Conservation (phyloP, 92 coral and sea anemone species). For the Metridium senile region DNA sequence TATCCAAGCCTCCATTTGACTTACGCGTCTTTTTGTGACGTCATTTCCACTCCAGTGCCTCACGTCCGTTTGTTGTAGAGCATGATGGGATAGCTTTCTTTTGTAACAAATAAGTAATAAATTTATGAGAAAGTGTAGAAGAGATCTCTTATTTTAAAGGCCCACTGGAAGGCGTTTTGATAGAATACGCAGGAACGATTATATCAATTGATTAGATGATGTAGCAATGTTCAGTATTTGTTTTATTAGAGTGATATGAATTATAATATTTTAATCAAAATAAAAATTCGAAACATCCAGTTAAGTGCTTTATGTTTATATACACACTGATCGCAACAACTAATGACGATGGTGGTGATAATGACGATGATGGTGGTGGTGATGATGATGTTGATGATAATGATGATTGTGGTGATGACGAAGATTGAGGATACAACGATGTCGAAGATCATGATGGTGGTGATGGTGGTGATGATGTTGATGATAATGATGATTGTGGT, state of each 20-base stretch:
- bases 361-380: not conserved
- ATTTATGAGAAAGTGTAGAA: constrained; percentile 8
- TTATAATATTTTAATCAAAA: constrained; percentile 8
- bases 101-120: constrained; percentile 14
- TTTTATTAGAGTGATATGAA: constrained; percentile 3
- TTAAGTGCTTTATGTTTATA: not conserved
- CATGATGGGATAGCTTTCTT: constrained; percentile 19
- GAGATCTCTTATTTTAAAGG: not conserved
- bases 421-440: too few species aligned
- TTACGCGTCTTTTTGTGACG: constrained; percentile 25
- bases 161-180: not conserved
- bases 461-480: not conserved
- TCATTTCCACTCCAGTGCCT: constrained; percentile 10
- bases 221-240: not conserved
- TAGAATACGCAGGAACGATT: not conserved
- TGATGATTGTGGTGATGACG: not conserved
- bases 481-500: not conserved
- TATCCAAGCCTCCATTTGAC: constrained; percentile 8
- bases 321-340: too few species aligned
- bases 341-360: too few species aligned
- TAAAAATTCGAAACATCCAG: not conserved
- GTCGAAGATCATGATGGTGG: not conserved
- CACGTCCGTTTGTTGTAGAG: constrained; percentile 6
- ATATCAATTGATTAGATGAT: not conserved
- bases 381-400: not conserved